Conservation (phyloP, 2,888 invertebrate species). For the Uropetala carovei region DNA sequence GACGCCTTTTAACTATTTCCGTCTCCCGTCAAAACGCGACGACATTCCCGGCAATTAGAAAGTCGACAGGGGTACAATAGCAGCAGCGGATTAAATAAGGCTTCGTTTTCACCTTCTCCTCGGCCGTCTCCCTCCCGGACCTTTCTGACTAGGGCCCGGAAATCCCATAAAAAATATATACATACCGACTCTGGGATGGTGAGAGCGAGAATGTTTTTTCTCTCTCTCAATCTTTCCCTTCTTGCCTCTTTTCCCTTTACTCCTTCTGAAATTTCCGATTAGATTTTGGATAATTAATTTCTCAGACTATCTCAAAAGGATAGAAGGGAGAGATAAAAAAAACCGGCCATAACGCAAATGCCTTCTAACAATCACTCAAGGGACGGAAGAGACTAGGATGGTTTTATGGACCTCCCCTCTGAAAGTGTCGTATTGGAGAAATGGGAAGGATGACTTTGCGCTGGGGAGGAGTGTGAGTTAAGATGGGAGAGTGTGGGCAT, state of each 20-base stretch:
- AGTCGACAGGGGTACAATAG: slow-evolving; percentile 1
- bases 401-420: background rate
- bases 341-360: background rate
- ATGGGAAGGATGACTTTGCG: background rate
- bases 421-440: slow-evolving; percentile 3
- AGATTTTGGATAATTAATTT: background rate
- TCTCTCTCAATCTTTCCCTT: background rate
- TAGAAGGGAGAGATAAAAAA: background rate
- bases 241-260: too few relatives aligned
- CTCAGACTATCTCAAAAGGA: background rate
- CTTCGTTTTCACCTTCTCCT: background rate
- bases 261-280: background rate
- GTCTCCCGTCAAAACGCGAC: background rate
- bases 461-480: too few relatives aligned
- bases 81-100: background rate
- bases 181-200: background rate
- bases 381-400: background rate
- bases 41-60: slow-evolving; percentile 10
- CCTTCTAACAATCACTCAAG: background rate
- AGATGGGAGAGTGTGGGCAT: too few relatives aligned
- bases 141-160: background rate
- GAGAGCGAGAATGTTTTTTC: background rate
- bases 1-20: background rate
- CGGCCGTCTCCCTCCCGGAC: background rate
- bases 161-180: background rate